Percentiles rank a stretch among this genome's conserved stretches.
Conservation (phyloP, 30 jellyfish, hydroid and myxozoan genomes). For the Rhopilema esculentum region DNA sequence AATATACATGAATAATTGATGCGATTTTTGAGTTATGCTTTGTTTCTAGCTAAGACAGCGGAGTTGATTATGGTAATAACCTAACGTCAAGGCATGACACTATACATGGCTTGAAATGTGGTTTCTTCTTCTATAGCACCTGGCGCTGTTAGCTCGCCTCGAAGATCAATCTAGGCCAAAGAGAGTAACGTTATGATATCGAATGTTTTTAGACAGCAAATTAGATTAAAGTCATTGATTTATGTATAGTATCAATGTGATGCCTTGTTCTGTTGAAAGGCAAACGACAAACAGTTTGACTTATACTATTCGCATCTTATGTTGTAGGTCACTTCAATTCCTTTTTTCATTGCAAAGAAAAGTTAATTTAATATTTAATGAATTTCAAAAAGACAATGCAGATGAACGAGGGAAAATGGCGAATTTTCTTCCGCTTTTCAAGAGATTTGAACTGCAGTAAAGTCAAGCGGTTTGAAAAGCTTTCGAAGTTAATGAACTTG, state of each 20-base stretch:
- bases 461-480: background rate
- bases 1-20: conserved; percentile 38
- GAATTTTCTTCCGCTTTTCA: background rate
- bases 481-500: background rate
- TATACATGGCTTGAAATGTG: conserved; percentile 12
- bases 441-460: background rate
- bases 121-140: conserved; percentile 35
- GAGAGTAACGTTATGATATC: background rate
- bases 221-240: background rate
- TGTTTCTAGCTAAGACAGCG: conserved; percentile 33
- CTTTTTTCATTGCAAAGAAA: background rate
- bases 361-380: background rate
- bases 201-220: background rate
- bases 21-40: conserved; percentile 11
- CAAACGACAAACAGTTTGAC: background rate
- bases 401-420: background rate
- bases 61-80: conserved; percentile 31
- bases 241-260: background rate
- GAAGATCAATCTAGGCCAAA: background rate
- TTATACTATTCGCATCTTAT: background rate
- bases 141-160: conserved; percentile 11
- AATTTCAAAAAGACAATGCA: background rate
- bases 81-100: conserved; percentile 25
- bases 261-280: background rate
- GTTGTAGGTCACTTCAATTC: background rate